Percentiles rank a stretch among this genome's conserved stretches.
Conservation (phyloP, 2,888 invertebrate genomes). For the Agonopterix alstromeriana region DNA sequence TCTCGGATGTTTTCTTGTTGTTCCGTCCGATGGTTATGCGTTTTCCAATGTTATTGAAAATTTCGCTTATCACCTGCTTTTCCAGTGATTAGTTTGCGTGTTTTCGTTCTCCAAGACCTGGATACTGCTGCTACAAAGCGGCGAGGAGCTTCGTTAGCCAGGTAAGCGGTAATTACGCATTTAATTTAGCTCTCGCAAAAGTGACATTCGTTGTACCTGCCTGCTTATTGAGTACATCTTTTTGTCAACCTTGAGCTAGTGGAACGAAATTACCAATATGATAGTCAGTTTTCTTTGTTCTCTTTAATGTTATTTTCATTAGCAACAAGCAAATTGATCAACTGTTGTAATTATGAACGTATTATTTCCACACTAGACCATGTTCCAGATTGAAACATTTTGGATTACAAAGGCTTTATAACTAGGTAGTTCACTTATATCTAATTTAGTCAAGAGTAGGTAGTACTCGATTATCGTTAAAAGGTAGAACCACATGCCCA, state of each 20-base stretch:
- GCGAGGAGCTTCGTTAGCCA: slow-evolving; percentile 24
- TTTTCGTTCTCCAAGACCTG: slow-evolving; percentile 30
- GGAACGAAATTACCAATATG: slow-evolving; percentile 34
- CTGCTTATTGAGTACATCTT: slow-evolving; percentile 39
- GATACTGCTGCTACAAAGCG: slow-evolving; percentile 34
- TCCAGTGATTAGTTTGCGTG: slow-evolving; percentile 40
- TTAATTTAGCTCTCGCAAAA: slow-evolving; percentile 31
- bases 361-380: too few species aligned
- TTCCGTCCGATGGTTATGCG: slow-evolving; percentile 47
- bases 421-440: too few species aligned
- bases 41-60: slow-evolving; percentile 49
- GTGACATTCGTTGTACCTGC: slow-evolving; percentile 39
- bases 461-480: too few species aligned
- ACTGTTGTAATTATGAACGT: too few species aligned
- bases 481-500: too few species aligned
- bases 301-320: not conserved
- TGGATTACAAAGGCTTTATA: too few species aligned
- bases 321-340: too few species aligned
- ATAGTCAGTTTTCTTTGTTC: slow-evolving; percentile 47
- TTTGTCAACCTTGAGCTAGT: slow-evolving; percentile 64
- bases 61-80: slow-evolving; percentile 37
- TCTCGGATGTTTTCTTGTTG: slow-evolving; percentile 52
- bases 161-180: slow-evolving; percentile 63
- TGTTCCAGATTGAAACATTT: too few species aligned
- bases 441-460: too few species aligned